Evolutionary conservation across 2,888 invertebrate species (phyloP).

Genomic region (Amiota mariae): DNA sequence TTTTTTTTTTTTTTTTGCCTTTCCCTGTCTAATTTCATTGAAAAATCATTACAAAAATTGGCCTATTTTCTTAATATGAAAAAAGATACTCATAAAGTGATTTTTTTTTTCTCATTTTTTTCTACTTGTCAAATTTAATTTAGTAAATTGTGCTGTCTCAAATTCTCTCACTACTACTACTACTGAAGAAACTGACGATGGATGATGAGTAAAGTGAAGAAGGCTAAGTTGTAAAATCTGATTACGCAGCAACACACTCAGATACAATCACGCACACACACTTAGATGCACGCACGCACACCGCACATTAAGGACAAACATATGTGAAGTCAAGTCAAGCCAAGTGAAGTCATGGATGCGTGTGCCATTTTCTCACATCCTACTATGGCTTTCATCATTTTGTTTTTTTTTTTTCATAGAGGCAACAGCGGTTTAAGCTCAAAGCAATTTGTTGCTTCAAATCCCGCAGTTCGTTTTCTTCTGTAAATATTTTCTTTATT

Average conservation of each 20-base stretch:
- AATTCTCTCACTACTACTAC: too few species aligned
- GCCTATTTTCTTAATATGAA: too few species aligned
- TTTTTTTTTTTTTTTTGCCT: too few species aligned
- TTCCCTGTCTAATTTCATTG: too few species aligned
- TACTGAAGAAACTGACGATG: too few species aligned
- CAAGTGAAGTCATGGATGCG: too few species aligned
- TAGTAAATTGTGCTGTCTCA: constrained; percentile 24
- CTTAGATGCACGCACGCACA: constrained; percentile 15
- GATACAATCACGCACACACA: background rate
- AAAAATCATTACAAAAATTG: too few species aligned
- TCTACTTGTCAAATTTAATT: constrained; percentile 29
- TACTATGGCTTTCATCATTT: too few species aligned
- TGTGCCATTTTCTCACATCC: too few species aligned
- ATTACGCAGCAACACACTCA: constrained; percentile 4
- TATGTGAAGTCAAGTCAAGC: background rate
- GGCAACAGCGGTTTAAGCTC: background rate
- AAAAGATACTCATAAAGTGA: too few species aligned
- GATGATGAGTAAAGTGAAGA: background rate
- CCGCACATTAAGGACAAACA: background rate
- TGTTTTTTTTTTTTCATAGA: too few species aligned
- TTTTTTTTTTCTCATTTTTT: background rate
- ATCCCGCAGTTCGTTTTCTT: background rate
- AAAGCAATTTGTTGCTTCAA: constrained; percentile 4
- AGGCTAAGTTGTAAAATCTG: constrained; percentile 23
- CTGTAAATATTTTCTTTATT: background rate